A percentile compares a stretch with the other conserved stretches of the same genome.
Conservation (phyloP, 2,797 vertebrate genomes). For the Leptodactylus fallax region DNA sequence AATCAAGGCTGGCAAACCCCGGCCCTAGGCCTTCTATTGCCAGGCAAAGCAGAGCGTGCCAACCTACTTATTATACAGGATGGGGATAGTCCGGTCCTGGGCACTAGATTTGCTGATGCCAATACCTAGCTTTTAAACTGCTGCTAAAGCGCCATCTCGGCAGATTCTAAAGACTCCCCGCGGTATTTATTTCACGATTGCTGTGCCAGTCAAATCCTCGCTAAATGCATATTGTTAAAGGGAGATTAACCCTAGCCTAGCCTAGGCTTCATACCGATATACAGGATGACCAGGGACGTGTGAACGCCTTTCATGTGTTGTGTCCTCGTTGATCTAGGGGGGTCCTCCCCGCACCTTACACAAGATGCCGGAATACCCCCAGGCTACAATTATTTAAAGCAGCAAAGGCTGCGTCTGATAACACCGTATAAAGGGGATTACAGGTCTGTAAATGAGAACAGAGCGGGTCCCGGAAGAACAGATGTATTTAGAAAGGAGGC, state of each 20-base stretch:
- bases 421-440: constrained; percentile 48
- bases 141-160: constrained; percentile 1
- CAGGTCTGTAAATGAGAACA: constrained; percentile 36
- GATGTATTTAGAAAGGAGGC: constrained; percentile 29
- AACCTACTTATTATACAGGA: neutral
- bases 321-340: neutral
- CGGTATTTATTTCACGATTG: neutral
- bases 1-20: neutral
- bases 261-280: neutral
- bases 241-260: constrained; percentile 10
- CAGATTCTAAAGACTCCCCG: constrained; percentile 1
- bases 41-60: neutral
- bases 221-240: constrained; percentile 16
- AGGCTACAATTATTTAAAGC: constrained; percentile 34
- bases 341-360: neutral
- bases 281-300: neutral
- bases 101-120: constrained; percentile 11
- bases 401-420: constrained; percentile 23
- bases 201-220: neutral
- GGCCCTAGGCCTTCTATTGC: neutral
- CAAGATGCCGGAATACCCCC: constrained; percentile 16
- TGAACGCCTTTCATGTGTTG: neutral
- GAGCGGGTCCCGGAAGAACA: constrained; percentile 38
- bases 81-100: neutral
- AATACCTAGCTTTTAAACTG: neutral